Percentiles rank a stretch among this genome's conserved stretches.
phyloP scores from a whole-genome alignment of 2,113 vertebrate species.

The Hypocryptadius cinnamomeus region DNA sequence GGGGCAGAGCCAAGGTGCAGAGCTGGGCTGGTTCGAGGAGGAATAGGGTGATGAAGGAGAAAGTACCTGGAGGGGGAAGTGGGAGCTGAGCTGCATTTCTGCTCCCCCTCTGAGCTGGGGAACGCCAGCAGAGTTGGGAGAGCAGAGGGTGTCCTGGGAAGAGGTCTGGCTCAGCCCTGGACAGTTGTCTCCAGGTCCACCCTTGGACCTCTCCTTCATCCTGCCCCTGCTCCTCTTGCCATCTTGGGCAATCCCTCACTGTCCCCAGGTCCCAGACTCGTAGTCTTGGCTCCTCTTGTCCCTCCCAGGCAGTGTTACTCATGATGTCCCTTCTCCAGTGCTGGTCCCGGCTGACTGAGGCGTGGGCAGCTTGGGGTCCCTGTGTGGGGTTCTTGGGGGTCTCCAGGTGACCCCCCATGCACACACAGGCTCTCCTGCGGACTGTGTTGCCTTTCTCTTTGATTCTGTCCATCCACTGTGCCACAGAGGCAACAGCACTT shows the following conservation, averaged over 20 bases:
- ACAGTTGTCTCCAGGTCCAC: not conserved
- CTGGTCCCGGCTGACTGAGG: no score
- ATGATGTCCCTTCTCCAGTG: not conserved
- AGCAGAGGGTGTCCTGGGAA: not conserved
- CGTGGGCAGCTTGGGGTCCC: rapidly evolving
- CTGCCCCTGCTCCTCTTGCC: not conserved
- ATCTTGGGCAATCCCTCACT: rapidly evolving
- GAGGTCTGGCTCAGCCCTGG: no score
- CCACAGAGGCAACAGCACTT: not conserved
- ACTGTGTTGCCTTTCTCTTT: not conserved
- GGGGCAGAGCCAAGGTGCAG: not conserved
- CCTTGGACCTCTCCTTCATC: not conserved
- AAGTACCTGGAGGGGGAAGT: not conserved
- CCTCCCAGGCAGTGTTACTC: not conserved
- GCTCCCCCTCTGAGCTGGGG: not conserved
- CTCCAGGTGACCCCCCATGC: not conserved
- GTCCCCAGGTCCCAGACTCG: rapidly evolving
- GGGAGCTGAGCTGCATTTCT: not conserved
- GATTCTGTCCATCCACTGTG: not conserved
- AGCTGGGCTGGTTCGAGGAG: rapidly evolving
- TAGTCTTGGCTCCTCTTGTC: not conserved
- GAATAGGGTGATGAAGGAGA: not conserved
- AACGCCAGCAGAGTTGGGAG: rapidly evolving
- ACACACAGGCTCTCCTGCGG: not conserved
- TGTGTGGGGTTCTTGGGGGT: not conserved